phyloP scores from a whole-genome alignment of 2,797 vertebrate genomes.

The Esox masquinongy region DNA sequence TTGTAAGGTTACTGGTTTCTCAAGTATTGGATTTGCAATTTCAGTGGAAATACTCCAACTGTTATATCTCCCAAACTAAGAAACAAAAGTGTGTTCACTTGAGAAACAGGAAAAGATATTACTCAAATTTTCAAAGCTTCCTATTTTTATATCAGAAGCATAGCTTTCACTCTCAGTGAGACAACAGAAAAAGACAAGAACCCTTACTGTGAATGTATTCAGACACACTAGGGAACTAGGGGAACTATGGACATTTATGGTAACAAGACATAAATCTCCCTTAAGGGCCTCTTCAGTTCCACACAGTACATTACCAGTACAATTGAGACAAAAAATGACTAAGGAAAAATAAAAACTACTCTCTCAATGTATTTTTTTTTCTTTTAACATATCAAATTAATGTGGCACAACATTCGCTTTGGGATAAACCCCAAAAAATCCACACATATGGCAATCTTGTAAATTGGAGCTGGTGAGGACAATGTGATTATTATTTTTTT shows the following conservation, averaged over 20 bases:
- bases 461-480: slow-evolving; percentile 33
- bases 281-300: background rate
- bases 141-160: background rate
- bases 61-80: slow-evolving; percentile 1
- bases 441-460: slow-evolving; percentile 4
- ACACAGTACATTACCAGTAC: background rate
- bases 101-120: background rate
- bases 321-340: background rate
- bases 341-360: background rate
- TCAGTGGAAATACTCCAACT: background rate
- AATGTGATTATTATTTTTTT: slow-evolving; percentile 51
- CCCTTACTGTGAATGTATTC: background rate
- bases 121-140: background rate
- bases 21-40: background rate
- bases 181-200: background rate
- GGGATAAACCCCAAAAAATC: background rate
- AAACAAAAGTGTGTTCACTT: background rate
- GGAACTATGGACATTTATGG: background rate
- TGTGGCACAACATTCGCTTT: background rate
- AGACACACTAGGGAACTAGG: background rate
- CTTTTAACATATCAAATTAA: background rate
- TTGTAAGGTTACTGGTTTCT: background rate
- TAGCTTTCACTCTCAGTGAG: background rate
- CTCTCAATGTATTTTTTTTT: background rate
- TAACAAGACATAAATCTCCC: background rate